A percentile compares a stretch with the other conserved stretches of the same genome.
These are phyloP conservation scores for Tenthredo notha DNA, from an alignment of 2,888 invertebrate species.

Conservation along the genomic window DNA sequence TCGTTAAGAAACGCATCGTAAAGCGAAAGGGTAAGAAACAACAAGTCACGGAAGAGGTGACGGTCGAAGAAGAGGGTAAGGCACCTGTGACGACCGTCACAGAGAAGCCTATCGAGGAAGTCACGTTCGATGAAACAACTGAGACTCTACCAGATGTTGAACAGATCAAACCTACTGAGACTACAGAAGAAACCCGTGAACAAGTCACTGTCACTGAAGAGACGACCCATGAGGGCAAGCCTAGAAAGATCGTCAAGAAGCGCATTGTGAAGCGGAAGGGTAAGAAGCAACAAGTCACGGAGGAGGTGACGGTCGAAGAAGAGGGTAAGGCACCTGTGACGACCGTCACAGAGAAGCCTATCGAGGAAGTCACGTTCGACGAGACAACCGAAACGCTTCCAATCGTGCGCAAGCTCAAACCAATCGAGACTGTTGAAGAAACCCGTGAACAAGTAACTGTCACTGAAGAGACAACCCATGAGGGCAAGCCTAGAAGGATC, in stretches of 20 bases:
- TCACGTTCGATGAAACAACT: constrained; percentile 61
- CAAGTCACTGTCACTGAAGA: no score
- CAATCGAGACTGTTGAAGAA: no score
- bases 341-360: constrained; percentile 72
- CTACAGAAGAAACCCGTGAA: no score
- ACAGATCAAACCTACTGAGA: constrained; percentile 46
- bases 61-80: constrained; percentile 67
- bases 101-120: constrained; percentile 67
- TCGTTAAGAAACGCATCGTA: constrained; percentile 73
- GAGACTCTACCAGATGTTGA: constrained; percentile 51
- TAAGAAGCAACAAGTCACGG: constrained; percentile 69
- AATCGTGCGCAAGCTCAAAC: no score
- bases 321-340: constrained; percentile 78
- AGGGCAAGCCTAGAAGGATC: no score
- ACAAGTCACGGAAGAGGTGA: constrained; percentile 77
- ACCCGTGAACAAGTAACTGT: no score
- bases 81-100: constrained; percentile 70
- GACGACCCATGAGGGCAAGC: no score
- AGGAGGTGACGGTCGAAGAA: constrained; percentile 78
- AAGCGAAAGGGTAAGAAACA: constrained; percentile 71
- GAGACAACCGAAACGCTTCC: constrained; percentile 55
- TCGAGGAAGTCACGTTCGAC: constrained; percentile 65
- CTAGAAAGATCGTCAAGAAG: constrained; percentile 69
- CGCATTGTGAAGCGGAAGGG: constrained; percentile 73
- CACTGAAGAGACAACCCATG: no score